Evolutionary conservation across 2,888 invertebrate genomes (phyloP).

Genomic region (Acronicta alni): DNA sequence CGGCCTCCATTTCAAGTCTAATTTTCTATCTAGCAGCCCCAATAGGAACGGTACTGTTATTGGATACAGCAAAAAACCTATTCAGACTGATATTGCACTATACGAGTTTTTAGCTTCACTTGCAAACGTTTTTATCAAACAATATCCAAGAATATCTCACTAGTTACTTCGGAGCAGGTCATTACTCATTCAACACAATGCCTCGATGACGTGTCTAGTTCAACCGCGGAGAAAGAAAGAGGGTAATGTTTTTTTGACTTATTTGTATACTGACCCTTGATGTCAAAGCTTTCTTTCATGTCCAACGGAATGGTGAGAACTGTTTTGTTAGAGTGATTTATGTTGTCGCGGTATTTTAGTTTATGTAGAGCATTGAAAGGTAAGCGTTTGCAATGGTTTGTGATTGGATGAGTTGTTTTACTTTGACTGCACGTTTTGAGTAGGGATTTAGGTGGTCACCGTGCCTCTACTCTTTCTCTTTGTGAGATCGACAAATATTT

Average conservation of each 20-base stretch:
- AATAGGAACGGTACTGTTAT: conserved; percentile 19
- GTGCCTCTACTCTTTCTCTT: too few relatives aligned
- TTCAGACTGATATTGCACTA: conserved; percentile 17
- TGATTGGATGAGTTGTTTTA: neutral
- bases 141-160: conserved; percentile 32
- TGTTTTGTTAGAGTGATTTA: conserved; percentile 41
- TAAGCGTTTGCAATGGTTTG: conserved; percentile 16
- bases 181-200: conserved; percentile 50
- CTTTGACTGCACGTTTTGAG: too few relatives aligned
- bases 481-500: too few relatives aligned
- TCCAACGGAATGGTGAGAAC: conserved; percentile 30
- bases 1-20: neutral
- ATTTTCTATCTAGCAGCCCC: conserved; percentile 2
- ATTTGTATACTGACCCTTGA: conserved; percentile 46
- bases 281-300: conserved; percentile 45
- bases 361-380: conserved; percentile 20
- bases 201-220: conserved; percentile 27
- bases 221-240: conserved; percentile 26
- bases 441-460: too few relatives aligned
- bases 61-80: conserved; percentile 13
- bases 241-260: conserved; percentile 49
- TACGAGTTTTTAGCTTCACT: neutral
- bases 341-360: conserved; percentile 16
- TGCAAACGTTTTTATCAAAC: conserved; percentile 19
- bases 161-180: conserved; percentile 19